phyloP scores from a whole-genome alignment of 1,140 invertebrate genomes.

The Drosophila nasuta region DNA sequence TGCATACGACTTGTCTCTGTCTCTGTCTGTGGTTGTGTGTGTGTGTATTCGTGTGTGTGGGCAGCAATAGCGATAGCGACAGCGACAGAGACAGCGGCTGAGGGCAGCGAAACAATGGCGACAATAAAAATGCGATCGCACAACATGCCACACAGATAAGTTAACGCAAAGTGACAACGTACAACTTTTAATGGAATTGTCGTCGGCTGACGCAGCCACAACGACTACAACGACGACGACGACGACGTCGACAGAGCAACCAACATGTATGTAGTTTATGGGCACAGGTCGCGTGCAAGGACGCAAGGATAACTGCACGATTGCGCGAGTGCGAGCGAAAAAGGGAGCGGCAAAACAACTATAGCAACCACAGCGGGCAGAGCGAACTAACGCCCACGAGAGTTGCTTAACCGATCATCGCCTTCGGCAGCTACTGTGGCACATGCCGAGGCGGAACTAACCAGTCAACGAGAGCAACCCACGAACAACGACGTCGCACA shows the following conservation, averaged over 20 bases:
- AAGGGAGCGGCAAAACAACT: neutral
- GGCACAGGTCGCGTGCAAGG: constrained; percentile 45
- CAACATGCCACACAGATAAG: constrained; percentile 81
- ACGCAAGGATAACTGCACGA: constrained; percentile 30
- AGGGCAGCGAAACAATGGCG: constrained; percentile 71
- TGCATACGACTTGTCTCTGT: constrained; percentile 28
- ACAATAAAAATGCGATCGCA: constrained; percentile 84
- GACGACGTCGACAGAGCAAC: too few species aligned
- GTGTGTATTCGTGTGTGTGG: constrained; percentile 57
- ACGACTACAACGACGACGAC: neutral
- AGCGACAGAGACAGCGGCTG: constrained; percentile 17
- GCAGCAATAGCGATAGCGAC: constrained; percentile 33
- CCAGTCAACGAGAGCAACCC: constrained; percentile 53
- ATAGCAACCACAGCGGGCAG: neutral
- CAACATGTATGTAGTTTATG: constrained; percentile 33
- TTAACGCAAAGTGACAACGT: constrained; percentile 83
- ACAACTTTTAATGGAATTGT: constrained; percentile 84
- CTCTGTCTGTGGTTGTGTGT: constrained; percentile 4
- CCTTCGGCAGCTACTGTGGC: constrained; percentile 78
- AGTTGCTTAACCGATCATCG: constrained; percentile 54
- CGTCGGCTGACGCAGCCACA: constrained; percentile 53
- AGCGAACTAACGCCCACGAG: constrained; percentile 58
- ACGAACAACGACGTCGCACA: constrained; percentile 4
- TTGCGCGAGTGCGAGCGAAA: neutral
- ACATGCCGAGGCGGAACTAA: constrained; percentile 78